Percentiles rank a stretch among this genome's conserved stretches.
These are phyloP conservation scores for Passerina amoena DNA, from an alignment of 2,113 vertebrate species.

Conservation along the genomic window DNA sequence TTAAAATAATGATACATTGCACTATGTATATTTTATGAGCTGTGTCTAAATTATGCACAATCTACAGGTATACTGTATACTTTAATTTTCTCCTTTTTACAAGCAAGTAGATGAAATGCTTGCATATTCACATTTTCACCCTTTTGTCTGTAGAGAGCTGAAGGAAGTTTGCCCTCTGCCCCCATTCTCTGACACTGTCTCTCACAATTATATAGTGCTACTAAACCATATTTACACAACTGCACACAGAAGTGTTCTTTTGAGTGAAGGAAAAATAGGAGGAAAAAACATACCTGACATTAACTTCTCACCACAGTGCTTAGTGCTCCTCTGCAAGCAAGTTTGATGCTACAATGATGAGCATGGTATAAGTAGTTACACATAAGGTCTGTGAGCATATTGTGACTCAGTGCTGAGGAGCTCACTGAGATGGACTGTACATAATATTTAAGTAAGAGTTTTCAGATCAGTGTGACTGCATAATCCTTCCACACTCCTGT, in stretches of 20 bases:
- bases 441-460: neutral
- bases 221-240: neutral
- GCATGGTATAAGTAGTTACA: neutral
- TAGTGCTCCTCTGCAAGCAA: neutral
- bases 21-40: neutral
- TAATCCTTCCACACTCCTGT: neutral
- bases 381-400: accelerated
- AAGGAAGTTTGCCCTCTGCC: neutral
- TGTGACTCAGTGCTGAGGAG: neutral
- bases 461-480: neutral
- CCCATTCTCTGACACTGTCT: neutral
- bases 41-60: neutral
- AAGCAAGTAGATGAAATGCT: neutral
- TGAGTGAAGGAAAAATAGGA: neutral
- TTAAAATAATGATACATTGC: neutral
- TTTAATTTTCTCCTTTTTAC: neutral
- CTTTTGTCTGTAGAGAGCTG: neutral
- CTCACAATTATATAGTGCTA: neutral
- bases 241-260: neutral
- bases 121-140: neutral
- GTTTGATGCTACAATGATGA: neutral
- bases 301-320: neutral
- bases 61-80: neutral
- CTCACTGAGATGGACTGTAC: neutral
- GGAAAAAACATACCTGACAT: neutral